A percentile compares a stretch with the other conserved stretches of the same genome.
Conservation (phyloP, 2,888 invertebrate species). For the Alcis repandata region DNA sequence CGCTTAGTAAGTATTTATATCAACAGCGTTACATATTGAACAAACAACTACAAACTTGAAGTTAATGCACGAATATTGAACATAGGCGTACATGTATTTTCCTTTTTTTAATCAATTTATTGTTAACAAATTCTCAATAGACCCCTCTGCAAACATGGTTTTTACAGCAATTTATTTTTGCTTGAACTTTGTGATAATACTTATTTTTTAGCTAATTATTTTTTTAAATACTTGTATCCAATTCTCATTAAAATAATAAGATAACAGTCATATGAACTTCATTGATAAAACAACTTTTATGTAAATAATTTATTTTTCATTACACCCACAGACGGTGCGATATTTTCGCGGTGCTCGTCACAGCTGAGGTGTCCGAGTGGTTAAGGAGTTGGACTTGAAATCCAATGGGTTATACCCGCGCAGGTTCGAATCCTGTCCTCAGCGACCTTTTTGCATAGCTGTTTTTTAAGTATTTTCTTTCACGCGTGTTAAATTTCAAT, state of each 20-base stretch:
- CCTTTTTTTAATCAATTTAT: too few species aligned
- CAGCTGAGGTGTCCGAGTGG: conserved; percentile 86
- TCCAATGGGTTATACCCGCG: conserved; percentile 87
- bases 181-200: too few species aligned
- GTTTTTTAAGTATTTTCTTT: conserved; percentile 4
- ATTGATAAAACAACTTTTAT: too few species aligned
- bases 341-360: conserved; percentile 14
- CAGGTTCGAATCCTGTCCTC: conserved; percentile 87
- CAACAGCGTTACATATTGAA: neutral
- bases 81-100: too few species aligned
- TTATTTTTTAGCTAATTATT: too few species aligned
- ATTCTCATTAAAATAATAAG: neutral
- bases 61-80: too few species aligned
- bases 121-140: too few species aligned
- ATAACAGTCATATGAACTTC: neutral
- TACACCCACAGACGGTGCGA: neutral
- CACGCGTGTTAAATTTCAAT: neutral
- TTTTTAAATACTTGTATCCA: too few species aligned
- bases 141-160: too few species aligned
- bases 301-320: too few species aligned
- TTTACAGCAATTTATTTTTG: too few species aligned
- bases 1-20: too few species aligned
- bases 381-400: conserved; percentile 87
- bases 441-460: conserved; percentile 43
- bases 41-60: neutral